A percentile compares a stretch with the other conserved stretches of the same genome.
These are phyloP conservation scores for Vidua chalybeata DNA, from an alignment of 2,113 vertebrate genomes.

Conservation along the genomic window DNA sequence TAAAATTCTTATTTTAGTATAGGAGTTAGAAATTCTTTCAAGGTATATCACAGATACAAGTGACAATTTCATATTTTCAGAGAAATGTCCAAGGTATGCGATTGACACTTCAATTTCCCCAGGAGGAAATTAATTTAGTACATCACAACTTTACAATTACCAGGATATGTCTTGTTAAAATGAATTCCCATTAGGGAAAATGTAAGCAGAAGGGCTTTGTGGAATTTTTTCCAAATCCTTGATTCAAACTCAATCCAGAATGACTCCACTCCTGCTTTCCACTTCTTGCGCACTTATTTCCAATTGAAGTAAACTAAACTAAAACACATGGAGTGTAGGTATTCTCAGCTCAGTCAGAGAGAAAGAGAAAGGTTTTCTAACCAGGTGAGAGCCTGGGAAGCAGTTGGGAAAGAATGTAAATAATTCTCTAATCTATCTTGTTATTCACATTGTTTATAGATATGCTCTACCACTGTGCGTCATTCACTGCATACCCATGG, in stretches of 20 bases:
- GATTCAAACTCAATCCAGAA: background rate
- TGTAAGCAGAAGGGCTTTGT: background rate
- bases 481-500: no score
- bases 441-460: no score
- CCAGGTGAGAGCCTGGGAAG: no score
- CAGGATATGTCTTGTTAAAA: background rate
- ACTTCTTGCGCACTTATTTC: background rate
- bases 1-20: background rate
- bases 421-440: no score
- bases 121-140: background rate
- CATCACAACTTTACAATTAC: background rate
- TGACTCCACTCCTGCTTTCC: background rate
- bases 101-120: background rate
- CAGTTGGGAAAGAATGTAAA: no score
- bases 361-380: no score
- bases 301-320: background rate
- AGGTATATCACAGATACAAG: background rate
- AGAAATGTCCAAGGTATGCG: background rate
- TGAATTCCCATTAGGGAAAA: rapidly evolving
- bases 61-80: background rate
- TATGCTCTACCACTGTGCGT: no score
- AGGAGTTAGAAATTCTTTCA: background rate
- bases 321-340: no score
- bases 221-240: background rate
- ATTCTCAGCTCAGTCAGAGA: no score